Evolutionary conservation across 2,888 invertebrate genomes (phyloP).

Genomic region (Parapristionchus giblindavisi): DNA sequence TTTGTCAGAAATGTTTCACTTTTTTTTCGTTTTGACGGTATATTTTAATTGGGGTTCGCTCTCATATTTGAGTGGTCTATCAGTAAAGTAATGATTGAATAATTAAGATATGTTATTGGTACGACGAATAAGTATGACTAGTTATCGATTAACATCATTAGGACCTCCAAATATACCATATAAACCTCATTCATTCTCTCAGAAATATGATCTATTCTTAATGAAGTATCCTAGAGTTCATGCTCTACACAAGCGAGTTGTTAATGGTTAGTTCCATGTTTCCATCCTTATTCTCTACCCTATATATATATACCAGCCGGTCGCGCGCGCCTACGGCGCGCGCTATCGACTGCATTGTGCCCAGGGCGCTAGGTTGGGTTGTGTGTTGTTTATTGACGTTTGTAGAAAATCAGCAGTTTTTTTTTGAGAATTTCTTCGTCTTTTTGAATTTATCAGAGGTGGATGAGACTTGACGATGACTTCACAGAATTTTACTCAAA

Average conservation of each 20-base stretch:
- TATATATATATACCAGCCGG: too few relatives aligned
- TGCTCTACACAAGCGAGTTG: constrained; percentile 55
- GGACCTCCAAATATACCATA: constrained; percentile 40
- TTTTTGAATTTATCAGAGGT: too few relatives aligned
- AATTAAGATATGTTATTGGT: not conserved
- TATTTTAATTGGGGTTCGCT: too few relatives aligned
- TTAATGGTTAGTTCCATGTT: constrained; percentile 51
- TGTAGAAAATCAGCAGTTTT: too few relatives aligned
- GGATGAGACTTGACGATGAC: too few relatives aligned
- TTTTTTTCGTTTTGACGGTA: too few relatives aligned
- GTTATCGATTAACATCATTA: constrained; percentile 13
- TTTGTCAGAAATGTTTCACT: too few relatives aligned
- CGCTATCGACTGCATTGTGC: not conserved
- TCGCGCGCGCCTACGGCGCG: too few relatives aligned
- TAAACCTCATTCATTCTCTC: constrained; percentile 48
- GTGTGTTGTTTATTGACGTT: not conserved
- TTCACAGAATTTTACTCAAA: too few relatives aligned
- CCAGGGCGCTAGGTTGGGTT: not conserved
- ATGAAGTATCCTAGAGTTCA: constrained; percentile 52
- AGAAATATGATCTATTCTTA: constrained; percentile 53
- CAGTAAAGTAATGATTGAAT: not conserved
- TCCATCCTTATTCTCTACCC: too few relatives aligned
- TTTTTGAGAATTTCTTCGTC: too few relatives aligned
- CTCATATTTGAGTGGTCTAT: too few relatives aligned
- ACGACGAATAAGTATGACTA: not conserved